These are phyloP conservation scores for Pelochelys cantorii DNA, from an alignment of 2,797 vertebrate genomes.

Conservation along the genomic window DNA sequence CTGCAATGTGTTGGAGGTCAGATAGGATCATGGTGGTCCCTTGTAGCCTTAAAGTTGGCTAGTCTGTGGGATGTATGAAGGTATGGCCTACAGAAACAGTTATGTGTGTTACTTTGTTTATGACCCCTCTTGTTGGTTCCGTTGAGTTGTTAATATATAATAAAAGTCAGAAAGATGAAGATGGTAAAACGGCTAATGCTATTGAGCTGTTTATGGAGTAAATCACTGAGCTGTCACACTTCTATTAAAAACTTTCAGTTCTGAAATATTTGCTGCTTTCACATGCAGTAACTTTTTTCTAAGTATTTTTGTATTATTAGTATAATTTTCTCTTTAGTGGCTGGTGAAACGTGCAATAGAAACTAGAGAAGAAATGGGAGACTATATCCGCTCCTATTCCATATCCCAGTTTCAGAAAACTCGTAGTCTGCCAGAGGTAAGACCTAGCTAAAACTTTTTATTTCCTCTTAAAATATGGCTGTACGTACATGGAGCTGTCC, in stretches of 20 bases:
- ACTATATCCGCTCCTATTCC: slow-evolving; percentile 94
- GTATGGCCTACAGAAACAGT: neutral
- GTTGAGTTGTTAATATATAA: neutral
- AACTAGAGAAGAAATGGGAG: slow-evolving; percentile 97
- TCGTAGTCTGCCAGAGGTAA: slow-evolving; percentile 93
- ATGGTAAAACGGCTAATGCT: neutral
- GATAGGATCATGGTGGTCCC: neutral
- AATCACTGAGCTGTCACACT: neutral
- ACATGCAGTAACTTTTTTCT: neutral
- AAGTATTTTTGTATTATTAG: neutral
- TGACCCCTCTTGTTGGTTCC: neutral
- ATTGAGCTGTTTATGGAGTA: neutral
- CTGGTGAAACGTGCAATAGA: slow-evolving; percentile 98
- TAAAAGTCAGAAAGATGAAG: neutral
- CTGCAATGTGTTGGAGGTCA: neutral
- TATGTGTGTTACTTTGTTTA: neutral
- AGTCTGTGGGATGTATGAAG: neutral
- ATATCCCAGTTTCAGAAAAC: slow-evolving; percentile 95
- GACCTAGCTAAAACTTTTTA: slow-evolving; percentile 14
- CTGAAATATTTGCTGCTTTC: neutral
- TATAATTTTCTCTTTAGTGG: slow-evolving; percentile 83
- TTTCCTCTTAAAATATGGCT: neutral
- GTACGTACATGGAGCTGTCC: neutral
- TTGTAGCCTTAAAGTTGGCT: neutral
- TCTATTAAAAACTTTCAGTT: neutral